Percentiles rank a stretch among this genome's conserved stretches.
Conservation (phyloP, 2,113 vertebrate species). For the Lethenteron reissneri region DNA sequence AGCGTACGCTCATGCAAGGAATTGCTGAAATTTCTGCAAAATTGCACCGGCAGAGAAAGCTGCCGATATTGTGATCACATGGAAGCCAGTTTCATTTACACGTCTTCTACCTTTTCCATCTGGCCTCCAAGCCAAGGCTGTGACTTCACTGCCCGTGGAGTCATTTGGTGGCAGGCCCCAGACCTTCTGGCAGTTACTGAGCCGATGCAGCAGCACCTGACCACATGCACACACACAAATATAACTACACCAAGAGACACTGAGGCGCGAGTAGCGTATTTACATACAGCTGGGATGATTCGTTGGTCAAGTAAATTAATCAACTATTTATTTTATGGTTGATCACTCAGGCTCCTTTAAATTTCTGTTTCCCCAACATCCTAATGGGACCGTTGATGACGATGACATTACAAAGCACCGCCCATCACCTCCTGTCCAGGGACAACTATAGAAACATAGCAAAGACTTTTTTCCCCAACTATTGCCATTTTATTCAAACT, state of each 20-base stretch:
- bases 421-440: neutral
- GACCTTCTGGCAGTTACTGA: constrained; percentile 77
- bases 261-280: neutral
- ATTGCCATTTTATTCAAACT: too few relatives aligned
- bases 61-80: too few relatives aligned
- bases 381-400: neutral
- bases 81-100: constrained; percentile 14
- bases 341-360: neutral
- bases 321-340: neutral
- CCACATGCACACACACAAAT: neutral
- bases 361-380: neutral
- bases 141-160: constrained; percentile 78
- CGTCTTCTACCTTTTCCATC: constrained; percentile 71
- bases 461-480: too few relatives aligned
- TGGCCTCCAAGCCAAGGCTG: constrained; percentile 75
- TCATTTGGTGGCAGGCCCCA: constrained; percentile 85
- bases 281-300: neutral
- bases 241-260: neutral
- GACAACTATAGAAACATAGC: too few relatives aligned
- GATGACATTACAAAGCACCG: neutral
- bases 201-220: constrained; percentile 72
- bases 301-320: neutral
- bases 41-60: neutral
- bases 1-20: neutral
- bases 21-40: neutral